These are phyloP conservation scores for Incurvaria masculella DNA, from an alignment of 2,888 invertebrate species.

Conservation along the genomic window DNA sequence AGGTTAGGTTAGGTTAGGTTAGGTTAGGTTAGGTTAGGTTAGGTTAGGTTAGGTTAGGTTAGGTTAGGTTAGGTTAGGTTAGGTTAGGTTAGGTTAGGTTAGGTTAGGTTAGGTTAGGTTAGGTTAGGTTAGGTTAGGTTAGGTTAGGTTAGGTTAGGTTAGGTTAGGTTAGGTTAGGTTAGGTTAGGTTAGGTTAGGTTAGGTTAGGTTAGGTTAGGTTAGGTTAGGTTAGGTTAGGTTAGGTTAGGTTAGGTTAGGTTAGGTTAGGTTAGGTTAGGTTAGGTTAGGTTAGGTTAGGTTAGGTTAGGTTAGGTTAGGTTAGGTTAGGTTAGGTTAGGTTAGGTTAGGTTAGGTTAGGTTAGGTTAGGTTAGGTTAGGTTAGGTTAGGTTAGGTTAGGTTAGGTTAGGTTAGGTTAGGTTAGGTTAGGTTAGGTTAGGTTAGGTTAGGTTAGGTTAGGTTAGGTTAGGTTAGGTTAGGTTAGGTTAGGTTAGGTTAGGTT, in stretches of 20 bases:
- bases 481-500: slow-evolving; percentile 16
- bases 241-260: slow-evolving; percentile 4
- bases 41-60: neutral
- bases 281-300: slow-evolving; percentile 1
- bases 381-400: slow-evolving; percentile 14
- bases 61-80: neutral
- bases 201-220: slow-evolving; percentile 8
- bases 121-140: slow-evolving; percentile 1
- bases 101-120: neutral
- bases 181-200: slow-evolving; percentile 11
- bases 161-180: slow-evolving; percentile 11
- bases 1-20: neutral
- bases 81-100: neutral
- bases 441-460: slow-evolving; percentile 14
- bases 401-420: slow-evolving; percentile 14
- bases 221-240: slow-evolving; percentile 6
- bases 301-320: slow-evolving; percentile 8
- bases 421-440: slow-evolving; percentile 15
- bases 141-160: slow-evolving; percentile 10
- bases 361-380: slow-evolving; percentile 12
- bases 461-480: slow-evolving; percentile 15
- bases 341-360: slow-evolving; percentile 12
- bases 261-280: neutral
- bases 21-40: neutral
- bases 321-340: slow-evolving; percentile 12